Conservation (phyloP, 2,797 vertebrate genomes). For the Gadopsis bispinosus region DNA sequence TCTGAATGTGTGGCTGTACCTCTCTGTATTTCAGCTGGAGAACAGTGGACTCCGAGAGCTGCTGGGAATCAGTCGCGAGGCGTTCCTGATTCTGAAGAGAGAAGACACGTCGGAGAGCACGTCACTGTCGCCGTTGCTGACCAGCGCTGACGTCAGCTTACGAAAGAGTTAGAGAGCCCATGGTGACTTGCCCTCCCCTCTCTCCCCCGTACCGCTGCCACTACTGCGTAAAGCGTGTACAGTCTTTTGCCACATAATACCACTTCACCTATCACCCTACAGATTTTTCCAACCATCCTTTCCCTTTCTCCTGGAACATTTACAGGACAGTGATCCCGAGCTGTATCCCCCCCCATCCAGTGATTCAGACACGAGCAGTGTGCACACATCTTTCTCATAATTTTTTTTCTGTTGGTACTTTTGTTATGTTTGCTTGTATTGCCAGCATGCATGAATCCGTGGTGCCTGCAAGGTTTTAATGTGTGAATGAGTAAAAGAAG, state of each 20-base stretch:
- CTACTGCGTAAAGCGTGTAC: constrained; percentile 49
- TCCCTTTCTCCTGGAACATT: constrained; percentile 20
- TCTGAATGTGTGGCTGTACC: neutral
- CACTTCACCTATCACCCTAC: constrained; percentile 20
- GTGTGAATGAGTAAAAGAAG: constrained; percentile 63
- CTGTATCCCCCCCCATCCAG: constrained; percentile 1
- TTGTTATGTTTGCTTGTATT: constrained; percentile 49
- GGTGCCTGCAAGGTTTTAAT: constrained; percentile 62
- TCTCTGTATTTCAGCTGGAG: constrained; percentile 88
- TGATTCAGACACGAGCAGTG: constrained; percentile 34
- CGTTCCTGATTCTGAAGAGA: constrained; percentile 92
- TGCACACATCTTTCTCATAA: neutral
- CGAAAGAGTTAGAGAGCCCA: constrained; percentile 87
- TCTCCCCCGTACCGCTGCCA: constrained; percentile 1
- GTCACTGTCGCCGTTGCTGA: constrained; percentile 90
- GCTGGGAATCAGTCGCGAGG: constrained; percentile 96
- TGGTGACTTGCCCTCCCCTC: neutral
- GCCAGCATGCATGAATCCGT: constrained; percentile 60
- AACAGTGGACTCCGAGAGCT: constrained; percentile 95
- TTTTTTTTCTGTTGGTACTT: constrained; percentile 46
- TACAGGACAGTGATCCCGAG: constrained; percentile 38
- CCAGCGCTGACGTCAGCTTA: constrained; percentile 90
- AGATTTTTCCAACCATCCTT: constrained; percentile 23
- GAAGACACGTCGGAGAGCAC: constrained; percentile 91
- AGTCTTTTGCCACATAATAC: constrained; percentile 43